Evolutionary conservation across 2,888 invertebrate species (phyloP), one percentile per base, ranked within the genome.

Genomic region (Lycophotia porphyrea): DNA sequence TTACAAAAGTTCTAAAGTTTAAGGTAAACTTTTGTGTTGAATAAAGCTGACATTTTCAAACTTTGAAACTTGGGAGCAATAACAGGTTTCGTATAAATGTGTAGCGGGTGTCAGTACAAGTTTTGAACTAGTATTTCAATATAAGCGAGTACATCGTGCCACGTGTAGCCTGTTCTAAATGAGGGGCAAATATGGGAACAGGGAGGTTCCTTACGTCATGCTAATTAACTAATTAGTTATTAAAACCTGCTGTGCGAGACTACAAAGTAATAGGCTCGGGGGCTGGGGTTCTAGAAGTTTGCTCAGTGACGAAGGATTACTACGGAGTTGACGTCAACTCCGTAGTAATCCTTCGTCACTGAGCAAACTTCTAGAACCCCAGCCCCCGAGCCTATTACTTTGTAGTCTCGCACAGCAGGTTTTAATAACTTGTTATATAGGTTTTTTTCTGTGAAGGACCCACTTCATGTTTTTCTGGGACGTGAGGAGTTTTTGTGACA

Each of bases 1-100:
- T 80, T 74, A 67, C 78, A 55, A 36, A 84, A 86, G 65, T 86
- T 78, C 36, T 13, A 49, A 76, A n/a, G 36, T 68, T 72, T 49
- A 31, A 65, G 55, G 61, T 66, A 60, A 78, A 85, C 49, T 85
- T 85, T 74, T 72, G 36, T 68, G 74, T 49, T 73, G 58, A 69
- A 39, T 65, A 73, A 71, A 52, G n/a, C 68, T 65, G 44, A 73
- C 61, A 84, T 68, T 65, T 65, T 61, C 44, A 31, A 76, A 71
- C 61, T 84, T 74, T 5, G 69, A 31, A 70, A 78, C 71, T 72
- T 74, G 34, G 67, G 64, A 67, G 31, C 71, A 79, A 74, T 75
- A 82, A 71, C 44, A 65, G 39, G 31, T 49, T 76, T 71, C 24
- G 55, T 60, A 49, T 68, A 61, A 74, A 65, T 71, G 34, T 18